These are phyloP conservation scores for Perca fluviatilis DNA, from an alignment of 2,113 vertebrate genomes.

Conservation along the genomic window DNA sequence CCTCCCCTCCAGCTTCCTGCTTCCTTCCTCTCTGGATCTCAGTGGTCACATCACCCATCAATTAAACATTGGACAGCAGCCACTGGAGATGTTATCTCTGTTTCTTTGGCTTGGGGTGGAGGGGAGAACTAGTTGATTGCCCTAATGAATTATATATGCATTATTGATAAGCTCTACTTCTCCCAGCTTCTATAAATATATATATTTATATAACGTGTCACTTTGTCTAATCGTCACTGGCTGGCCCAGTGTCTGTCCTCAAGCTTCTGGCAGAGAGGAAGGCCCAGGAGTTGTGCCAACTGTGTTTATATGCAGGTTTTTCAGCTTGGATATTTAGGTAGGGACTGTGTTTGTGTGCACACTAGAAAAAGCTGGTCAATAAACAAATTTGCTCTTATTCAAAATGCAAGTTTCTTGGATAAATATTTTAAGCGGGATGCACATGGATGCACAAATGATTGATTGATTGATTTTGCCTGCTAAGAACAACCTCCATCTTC, in stretches of 20 bases:
- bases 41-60: conserved; percentile 61
- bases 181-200: conserved; percentile 58
- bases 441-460: conserved; percentile 30
- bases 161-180: conserved; percentile 65
- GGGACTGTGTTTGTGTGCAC: conserved; percentile 28
- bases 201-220: conserved; percentile 70
- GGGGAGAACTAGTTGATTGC: conserved; percentile 40
- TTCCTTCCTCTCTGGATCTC: conserved; percentile 50
- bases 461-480: conserved; percentile 45
- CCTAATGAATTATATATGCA: conserved; percentile 65
- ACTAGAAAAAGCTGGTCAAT: conserved; percentile 7
- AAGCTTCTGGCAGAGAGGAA: conserved; percentile 51
- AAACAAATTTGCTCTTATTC: neutral
- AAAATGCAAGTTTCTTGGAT: conserved; percentile 11
- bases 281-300: conserved; percentile 54
- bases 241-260: conserved; percentile 60
- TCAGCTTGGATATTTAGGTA: conserved; percentile 42
- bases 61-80: conserved; percentile 42
- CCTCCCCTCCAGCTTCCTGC: conserved; percentile 19
- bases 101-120: conserved; percentile 14
- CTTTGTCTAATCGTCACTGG: conserved; percentile 63
- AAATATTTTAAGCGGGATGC: conserved; percentile 5
- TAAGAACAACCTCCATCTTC: conserved; percentile 23
- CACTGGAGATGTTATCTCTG: conserved; percentile 54
- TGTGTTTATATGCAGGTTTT: conserved; percentile 60